Evolutionary conservation across 2,888 invertebrate genomes (phyloP), one percentile per base, ranked within the genome.

Genomic region (Philereme transversata): DNA sequence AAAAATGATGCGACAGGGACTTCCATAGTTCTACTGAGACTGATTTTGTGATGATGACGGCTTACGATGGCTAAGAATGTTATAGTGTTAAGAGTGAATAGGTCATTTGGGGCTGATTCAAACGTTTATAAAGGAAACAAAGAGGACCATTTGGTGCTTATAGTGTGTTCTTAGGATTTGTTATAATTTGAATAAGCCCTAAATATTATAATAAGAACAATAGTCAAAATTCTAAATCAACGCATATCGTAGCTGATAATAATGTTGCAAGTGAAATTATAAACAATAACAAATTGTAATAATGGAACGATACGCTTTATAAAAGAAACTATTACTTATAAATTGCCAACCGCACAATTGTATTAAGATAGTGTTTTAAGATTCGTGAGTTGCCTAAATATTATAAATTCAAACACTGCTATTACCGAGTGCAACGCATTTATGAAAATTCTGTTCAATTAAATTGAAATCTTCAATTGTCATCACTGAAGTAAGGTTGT

Each of bases 1-100:
- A 88, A 66, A 88, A 90, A 89, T 90, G 88, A 90, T 87, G 86
- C 73, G 73, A 75, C 71, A 72, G 77, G 63, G 73, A 79, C 68
- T 81, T 83, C 75, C 71, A 71, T 70, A 78, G 79, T 82, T 84
- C 76, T 77, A 75, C 81, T 86, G 90, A 91, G 90, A 91, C 90
- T 91, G 90, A 91, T 83, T 84, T 79, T 81, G 67, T 88, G 88
- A 63, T 88, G 86, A 88, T 87, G 86, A 79, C 82, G 84, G 75
- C 70, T 75, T 78, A 74, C 77, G 77, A 72, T 71, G 73, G 71
- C 72, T 72, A 74, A 73, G 72, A 69, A 74, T 67, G 74, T 74
- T 77, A 22, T 22, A 79, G 73, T 68, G 55, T 65, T 77, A 80
- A 75, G 73, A 78, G 74, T 68, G 77, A 73, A 72, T 77, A 77